Conservation (phyloP, 1,140 invertebrate genomes). For the Acromyrmex charruanus region DNA sequence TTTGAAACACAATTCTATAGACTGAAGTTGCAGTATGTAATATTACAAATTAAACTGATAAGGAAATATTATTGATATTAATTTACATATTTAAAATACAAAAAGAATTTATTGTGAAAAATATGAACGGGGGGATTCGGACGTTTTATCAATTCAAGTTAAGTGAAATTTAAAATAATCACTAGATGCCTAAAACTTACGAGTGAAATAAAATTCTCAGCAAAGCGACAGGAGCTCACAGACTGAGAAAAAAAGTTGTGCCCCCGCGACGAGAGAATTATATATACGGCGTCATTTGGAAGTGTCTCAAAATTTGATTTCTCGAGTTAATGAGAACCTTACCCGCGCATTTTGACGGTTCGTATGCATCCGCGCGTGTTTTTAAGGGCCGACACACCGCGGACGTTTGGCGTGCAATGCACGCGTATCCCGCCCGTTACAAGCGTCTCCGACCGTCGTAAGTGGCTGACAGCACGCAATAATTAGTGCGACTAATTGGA, state of each 20-base stretch:
- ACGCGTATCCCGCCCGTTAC: constrained; percentile 56
- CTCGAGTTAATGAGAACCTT: constrained; percentile 48
- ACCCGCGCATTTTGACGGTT: not conserved
- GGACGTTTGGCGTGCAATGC: constrained; percentile 43
- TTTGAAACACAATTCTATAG: too few species aligned
- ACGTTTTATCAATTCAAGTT: too few species aligned
- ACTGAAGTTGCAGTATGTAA: too few species aligned
- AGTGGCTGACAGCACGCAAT: constrained; percentile 74
- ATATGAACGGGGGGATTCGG: too few species aligned
- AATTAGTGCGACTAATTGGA: constrained; percentile 75
- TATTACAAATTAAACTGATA: too few species aligned
- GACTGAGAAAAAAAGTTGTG: not conserved
- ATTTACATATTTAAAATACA: too few species aligned
- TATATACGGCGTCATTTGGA: constrained; percentile 11
- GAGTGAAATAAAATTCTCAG: constrained; percentile 7
- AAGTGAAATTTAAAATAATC: not conserved
- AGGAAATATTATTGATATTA: too few species aligned
- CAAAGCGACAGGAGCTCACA: not conserved
- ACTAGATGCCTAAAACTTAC: not conserved
- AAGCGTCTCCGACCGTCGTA: constrained; percentile 69
- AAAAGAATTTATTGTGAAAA: too few species aligned
- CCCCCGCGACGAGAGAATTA: constrained; percentile 26
- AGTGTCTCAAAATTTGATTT: constrained; percentile 53
- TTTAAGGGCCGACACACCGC: constrained; percentile 45
- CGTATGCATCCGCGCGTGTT: constrained; percentile 26